phyloP scores from a whole-genome alignment of 2,888 invertebrate genomes.

The Uloborus plumipes region DNA sequence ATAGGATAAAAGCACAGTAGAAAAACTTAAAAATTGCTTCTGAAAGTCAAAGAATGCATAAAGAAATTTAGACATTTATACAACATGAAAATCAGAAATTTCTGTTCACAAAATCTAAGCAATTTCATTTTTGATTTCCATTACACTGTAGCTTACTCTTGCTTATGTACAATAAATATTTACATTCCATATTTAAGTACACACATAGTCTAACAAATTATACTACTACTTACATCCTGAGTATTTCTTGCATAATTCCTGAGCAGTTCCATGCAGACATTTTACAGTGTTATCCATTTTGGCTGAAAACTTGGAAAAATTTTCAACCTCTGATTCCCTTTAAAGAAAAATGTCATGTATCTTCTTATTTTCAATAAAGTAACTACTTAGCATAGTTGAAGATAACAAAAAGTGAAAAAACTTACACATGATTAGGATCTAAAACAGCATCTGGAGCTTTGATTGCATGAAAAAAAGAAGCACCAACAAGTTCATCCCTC shows the following conservation, averaged over 20 bases:
- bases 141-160: too few species aligned
- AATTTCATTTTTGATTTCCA: too few species aligned
- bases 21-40: too few species aligned
- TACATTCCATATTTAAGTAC: too few species aligned
- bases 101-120: too few species aligned
- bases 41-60: too few species aligned
- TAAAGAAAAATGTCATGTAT: background rate
- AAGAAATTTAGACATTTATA: too few species aligned
- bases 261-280: constrained; percentile 82
- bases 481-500: constrained; percentile 89
- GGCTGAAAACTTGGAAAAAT: constrained; percentile 84
- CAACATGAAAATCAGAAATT: too few species aligned
- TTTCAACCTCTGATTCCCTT: constrained; percentile 84
- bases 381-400: background rate
- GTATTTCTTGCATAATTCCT: constrained; percentile 89
- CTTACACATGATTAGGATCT: constrained; percentile 73
- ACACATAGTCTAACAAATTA: too few species aligned
- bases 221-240: constrained; percentile 76
- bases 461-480: constrained; percentile 91
- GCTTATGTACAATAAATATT: too few species aligned
- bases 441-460: constrained; percentile 86
- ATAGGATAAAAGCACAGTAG: too few species aligned
- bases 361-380: background rate
- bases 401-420: constrained; percentile 45
- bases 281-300: constrained; percentile 92